Conservation (phyloP, 2,888 invertebrate genomes). For the Ptilodon capucinus region DNA sequence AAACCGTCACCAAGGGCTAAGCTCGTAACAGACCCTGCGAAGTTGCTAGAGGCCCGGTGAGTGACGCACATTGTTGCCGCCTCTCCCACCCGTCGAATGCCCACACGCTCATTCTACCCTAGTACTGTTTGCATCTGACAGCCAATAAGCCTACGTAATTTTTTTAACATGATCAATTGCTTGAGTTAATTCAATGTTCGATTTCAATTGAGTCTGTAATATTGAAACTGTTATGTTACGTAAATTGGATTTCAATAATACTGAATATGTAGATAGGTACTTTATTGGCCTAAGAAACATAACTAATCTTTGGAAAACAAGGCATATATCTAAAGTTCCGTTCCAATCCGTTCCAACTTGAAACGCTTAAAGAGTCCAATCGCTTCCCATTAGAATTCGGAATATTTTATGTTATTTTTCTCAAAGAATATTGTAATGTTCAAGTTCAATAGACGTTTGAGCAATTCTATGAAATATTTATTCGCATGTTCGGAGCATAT, state of each 20-base stretch:
- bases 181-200: background rate
- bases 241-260: too few species aligned
- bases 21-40: constrained; percentile 22
- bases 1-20: constrained; percentile 12
- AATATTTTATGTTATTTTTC: constrained; percentile 21
- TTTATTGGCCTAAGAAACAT: too few species aligned
- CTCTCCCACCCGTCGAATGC: constrained; percentile 23
- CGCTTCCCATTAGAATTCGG: constrained; percentile 7
- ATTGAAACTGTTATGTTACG: background rate
- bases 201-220: background rate
- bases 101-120: constrained; percentile 42
- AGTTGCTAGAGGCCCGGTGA: constrained; percentile 34
- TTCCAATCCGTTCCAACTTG: background rate
- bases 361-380: background rate
- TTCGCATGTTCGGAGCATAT: background rate
- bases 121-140: constrained; percentile 54
- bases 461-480: constrained; percentile 26
- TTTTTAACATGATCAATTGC: constrained; percentile 4
- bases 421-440: constrained; percentile 13
- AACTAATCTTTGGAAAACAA: background rate
- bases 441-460: constrained; percentile 27
- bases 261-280: too few species aligned
- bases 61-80: constrained; percentile 43
- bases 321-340: background rate
- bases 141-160: constrained; percentile 41